Evolutionary conservation across 2,113 vertebrate genomes (phyloP), one percentile per base, ranked within the genome.

Genomic region (Dromas ardeola): DNA sequence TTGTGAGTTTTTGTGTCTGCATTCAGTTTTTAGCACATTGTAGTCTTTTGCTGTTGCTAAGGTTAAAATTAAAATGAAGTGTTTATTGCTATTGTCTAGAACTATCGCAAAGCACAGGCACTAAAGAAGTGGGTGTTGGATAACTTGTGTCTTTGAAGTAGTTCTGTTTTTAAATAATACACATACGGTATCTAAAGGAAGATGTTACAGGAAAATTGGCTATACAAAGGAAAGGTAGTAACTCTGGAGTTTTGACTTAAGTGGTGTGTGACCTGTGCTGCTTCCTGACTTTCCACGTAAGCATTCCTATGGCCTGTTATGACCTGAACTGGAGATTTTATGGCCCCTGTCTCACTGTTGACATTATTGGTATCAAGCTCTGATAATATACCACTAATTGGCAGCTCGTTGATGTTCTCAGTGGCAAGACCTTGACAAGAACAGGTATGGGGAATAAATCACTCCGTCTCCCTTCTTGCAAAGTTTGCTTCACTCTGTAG

Each of bases 31-130:
- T 79, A 86, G 34, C 1, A 1, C 32, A 25, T 13, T 61, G n/a
- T 78, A 67, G 38, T 32, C 14, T 56, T 90, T 81, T 95, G 72
- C 55, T 93, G 38, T 47, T 73, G 43, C 59, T 71, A 84, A 92
- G 90, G 69, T 95, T 93, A 90, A 95, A 88, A 95, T 93, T 77
- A 86, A 94, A 95, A 79, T 88, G 52, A 85, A 88, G 61, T 66
- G 66, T 86, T 90, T 86, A 29, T 59, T 90, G 12, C 40, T 71
- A 29, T 91, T 93, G 69, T 78, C 69, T 84, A 38, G 63, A 93
- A 93, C 88, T 92, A 82, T 7, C 15, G 1, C 67, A 92, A 93
- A 84, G 50, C 43, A 29, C 16, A 40, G 40, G 20, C 32, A 94
- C 19, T 81, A 10, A 86, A 81, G 47, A 83, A 71, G 55, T 70